Conservation (phyloP, 2,888 invertebrate species). For the Oegoconia quadripuncta region DNA sequence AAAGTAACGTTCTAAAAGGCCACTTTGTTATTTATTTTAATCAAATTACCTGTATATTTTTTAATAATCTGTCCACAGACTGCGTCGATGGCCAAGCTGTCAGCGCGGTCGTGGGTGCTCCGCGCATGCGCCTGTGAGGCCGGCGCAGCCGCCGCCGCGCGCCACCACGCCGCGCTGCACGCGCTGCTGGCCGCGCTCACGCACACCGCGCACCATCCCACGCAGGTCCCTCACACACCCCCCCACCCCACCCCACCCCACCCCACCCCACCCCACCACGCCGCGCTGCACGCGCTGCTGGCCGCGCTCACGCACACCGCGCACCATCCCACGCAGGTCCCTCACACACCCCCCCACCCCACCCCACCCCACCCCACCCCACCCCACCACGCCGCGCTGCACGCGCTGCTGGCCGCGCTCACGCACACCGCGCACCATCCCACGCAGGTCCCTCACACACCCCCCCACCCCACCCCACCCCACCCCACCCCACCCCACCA, state of each 20-base stretch:
- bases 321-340: too few relatives aligned
- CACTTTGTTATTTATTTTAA: neutral
- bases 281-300: too few relatives aligned
- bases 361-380: too few relatives aligned
- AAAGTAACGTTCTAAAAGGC: too few relatives aligned
- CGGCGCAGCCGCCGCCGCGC: constrained; percentile 49
- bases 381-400: too few relatives aligned
- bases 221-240: constrained; percentile 29
- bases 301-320: too few relatives aligned
- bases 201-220: constrained; percentile 35
- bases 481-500: too few relatives aligned
- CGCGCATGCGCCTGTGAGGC: constrained; percentile 65
- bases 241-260: neutral
- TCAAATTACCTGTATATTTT: neutral
- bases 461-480: too few relatives aligned
- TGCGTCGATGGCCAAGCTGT: constrained; percentile 44
- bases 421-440: too few relatives aligned
- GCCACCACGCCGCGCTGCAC: constrained; percentile 70
- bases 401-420: too few relatives aligned
- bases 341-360: too few relatives aligned
- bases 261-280: neutral
- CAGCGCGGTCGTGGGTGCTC: constrained; percentile 63
- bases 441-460: too few relatives aligned
- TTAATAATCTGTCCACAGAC: constrained; percentile 26
- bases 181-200: constrained; percentile 82